Conservation (phyloP, 1,140 invertebrate species). For the Eurosta solidaginis region DNA sequence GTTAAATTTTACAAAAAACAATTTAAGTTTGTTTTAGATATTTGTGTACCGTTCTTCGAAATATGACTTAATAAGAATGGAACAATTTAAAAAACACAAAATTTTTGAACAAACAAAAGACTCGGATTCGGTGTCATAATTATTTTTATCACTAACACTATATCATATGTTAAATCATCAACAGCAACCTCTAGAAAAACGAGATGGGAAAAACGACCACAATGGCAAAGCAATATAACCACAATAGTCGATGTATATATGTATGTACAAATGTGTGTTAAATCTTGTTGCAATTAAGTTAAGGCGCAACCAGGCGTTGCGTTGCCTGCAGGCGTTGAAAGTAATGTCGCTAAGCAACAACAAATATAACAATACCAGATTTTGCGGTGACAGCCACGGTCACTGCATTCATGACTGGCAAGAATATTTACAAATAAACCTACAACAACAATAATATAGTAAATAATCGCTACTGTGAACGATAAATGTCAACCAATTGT, state of each 20-base stretch:
- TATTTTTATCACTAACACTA: too few species aligned
- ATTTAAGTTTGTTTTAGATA: too few species aligned
- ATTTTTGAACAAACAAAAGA: too few species aligned
- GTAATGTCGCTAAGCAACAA: not conserved
- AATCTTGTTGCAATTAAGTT: constrained; percentile 25
- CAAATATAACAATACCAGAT: not conserved
- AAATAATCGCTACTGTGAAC: constrained; percentile 17
- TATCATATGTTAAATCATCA: too few species aligned
- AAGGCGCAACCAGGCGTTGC: constrained; percentile 16
- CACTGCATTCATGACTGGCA: constrained; percentile 10
- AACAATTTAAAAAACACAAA: too few species aligned
- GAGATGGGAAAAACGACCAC: not conserved
- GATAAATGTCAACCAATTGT: constrained; percentile 13
- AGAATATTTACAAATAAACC: not conserved
- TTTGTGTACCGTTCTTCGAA: too few species aligned
- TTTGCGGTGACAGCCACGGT: constrained; percentile 1
- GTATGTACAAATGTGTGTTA: constrained; percentile 2
- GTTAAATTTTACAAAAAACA: too few species aligned
- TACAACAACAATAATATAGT: constrained; percentile 17
- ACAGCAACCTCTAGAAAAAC: not conserved
- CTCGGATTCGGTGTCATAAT: too few species aligned
- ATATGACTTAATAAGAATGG: too few species aligned
- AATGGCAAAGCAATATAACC: not conserved
- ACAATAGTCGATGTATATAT: not conserved
- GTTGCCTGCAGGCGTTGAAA: constrained; percentile 4